A percentile compares a stretch with the other conserved stretches of the same genome.
Conservation (phyloP, 2,797 vertebrate species). For the Gymnopithys bicolor region DNA sequence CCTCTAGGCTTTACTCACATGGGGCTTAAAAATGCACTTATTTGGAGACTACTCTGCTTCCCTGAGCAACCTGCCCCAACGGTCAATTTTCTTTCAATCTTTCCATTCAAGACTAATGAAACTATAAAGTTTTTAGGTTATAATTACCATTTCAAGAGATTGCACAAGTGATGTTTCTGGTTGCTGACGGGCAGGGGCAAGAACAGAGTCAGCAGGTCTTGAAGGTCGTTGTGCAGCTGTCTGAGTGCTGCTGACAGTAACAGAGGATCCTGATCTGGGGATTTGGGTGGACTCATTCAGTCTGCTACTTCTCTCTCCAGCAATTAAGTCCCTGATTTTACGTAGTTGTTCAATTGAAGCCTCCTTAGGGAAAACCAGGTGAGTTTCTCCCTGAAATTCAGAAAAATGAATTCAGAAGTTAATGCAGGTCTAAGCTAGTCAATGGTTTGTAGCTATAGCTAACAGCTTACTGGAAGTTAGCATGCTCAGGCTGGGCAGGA, state of each 20-base stretch:
- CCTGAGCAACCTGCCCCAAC: not conserved
- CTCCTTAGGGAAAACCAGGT: conserved; percentile 91
- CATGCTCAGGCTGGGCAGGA: not conserved
- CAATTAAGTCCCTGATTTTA: conserved; percentile 89
- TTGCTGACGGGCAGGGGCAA: not conserved
- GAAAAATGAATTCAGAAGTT: conserved; percentile 20
- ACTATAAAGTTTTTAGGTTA: not conserved
- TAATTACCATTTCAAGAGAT: conserved; percentile 69
- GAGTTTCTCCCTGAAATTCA: conserved; percentile 89
- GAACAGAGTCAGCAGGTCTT: not conserved
- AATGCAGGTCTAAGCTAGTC: not conserved
- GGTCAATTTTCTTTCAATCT: not conserved
- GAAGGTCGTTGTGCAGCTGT: not conserved
- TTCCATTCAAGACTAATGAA: not conserved
- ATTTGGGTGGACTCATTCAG: conserved; percentile 66
- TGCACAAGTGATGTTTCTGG: not conserved
- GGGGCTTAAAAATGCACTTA: not conserved
- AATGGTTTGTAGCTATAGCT: not conserved
- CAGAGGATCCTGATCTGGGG: conserved; percentile 52
- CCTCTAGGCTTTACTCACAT: not conserved
- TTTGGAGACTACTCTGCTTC: not conserved
- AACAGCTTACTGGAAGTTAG: not conserved
- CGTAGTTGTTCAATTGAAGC: conserved; percentile 89
- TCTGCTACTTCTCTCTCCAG: conserved; percentile 86
- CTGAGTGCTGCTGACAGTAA: not conserved